phyloP scores from a whole-genome alignment of 2,113 vertebrate genomes.

The Antechinus flavipes region DNA sequence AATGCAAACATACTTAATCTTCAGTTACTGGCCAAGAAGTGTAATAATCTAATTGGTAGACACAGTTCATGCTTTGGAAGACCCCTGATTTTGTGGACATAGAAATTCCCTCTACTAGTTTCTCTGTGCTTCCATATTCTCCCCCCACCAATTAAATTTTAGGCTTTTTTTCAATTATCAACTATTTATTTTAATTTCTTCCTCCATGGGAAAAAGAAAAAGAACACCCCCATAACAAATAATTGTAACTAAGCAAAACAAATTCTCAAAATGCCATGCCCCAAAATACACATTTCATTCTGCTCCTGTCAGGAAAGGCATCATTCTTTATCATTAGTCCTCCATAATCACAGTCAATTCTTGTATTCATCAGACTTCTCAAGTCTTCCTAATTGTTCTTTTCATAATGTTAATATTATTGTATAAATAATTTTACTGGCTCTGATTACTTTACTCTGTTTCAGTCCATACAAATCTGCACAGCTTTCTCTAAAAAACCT shows the following conservation, averaged over 20 bases:
- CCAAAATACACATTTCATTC: background rate
- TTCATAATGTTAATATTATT: background rate
- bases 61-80: background rate
- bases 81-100: background rate
- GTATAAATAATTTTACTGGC: background rate
- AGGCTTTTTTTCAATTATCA: background rate
- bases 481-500: background rate
- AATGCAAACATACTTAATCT: background rate
- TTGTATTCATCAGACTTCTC: background rate
- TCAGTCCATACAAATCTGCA: background rate
- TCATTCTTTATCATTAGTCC: background rate
- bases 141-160: background rate
- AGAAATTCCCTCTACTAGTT: no score
- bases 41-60: background rate
- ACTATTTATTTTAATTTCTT: background rate
- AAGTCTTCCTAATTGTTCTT: background rate
- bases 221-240: background rate
- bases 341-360: background rate
- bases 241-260: background rate
- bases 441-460: background rate
- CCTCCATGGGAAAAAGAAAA: background rate
- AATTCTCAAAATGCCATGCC: background rate
- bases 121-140: background rate
- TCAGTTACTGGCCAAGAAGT: background rate
- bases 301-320: background rate